These are phyloP conservation scores for Alcis repandata DNA, from an alignment of 2,888 invertebrate species.

Conservation along the genomic window DNA sequence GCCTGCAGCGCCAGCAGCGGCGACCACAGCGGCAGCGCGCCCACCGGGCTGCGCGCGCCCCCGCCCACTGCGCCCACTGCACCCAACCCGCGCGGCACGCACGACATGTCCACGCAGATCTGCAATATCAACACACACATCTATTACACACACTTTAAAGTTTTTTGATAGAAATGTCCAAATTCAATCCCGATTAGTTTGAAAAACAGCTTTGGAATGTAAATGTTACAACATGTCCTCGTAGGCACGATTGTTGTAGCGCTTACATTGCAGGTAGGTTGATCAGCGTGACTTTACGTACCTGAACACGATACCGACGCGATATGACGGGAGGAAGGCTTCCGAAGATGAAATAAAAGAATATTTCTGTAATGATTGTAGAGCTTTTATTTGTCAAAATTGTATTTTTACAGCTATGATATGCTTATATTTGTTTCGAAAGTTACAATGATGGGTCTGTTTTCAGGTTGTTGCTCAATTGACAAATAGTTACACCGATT, in stretches of 20 bases:
- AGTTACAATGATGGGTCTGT: conserved; percentile 85
- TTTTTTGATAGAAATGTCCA: too few species aligned
- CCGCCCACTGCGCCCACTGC: conserved; percentile 68
- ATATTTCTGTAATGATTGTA: conserved; percentile 84
- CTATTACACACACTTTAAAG: not conserved
- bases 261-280: not conserved
- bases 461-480: conserved; percentile 78
- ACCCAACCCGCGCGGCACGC: conserved; percentile 60
- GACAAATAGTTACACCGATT: conserved; percentile 78
- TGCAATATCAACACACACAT: conserved; percentile 58
- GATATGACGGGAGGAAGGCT: not conserved
- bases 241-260: too few species aligned
- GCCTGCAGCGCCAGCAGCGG: conserved; percentile 82
- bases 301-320: conserved; percentile 27
- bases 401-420: conserved; percentile 96
- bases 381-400: conserved; percentile 94
- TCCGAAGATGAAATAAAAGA: conserved; percentile 62
- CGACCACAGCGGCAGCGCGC: conserved; percentile 74
- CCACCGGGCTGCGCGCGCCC: conserved; percentile 66
- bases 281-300: conserved; percentile 23
- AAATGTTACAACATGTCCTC: too few species aligned
- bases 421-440: conserved; percentile 94
- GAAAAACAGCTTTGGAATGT: too few species aligned
- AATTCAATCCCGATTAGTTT: too few species aligned
- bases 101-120: conserved; percentile 82